These are phyloP conservation scores for Drosophila pseudotakahashii DNA, from an alignment of 2,888 invertebrate genomes.

Conservation along the genomic window DNA sequence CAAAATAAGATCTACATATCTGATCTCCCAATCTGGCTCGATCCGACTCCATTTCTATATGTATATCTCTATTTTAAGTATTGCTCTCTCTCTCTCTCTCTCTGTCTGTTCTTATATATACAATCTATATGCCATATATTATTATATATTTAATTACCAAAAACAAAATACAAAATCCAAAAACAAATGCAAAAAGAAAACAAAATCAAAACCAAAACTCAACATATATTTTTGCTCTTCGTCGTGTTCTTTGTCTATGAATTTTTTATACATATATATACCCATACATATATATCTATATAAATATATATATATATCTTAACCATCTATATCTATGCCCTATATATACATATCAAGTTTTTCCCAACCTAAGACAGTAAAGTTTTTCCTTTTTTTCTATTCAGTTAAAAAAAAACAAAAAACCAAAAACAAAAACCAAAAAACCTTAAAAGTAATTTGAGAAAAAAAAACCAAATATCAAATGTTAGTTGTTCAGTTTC, in stretches of 20 bases:
- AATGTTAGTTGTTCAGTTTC: constrained; percentile 53
- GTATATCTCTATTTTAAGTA: constrained; percentile 50
- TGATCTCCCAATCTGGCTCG: constrained; percentile 31
- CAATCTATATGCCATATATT: constrained; percentile 29
- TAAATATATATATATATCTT: constrained; percentile 36
- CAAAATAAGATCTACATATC: constrained; percentile 7
- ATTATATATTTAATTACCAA: constrained; percentile 29
- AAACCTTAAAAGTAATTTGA: constrained; percentile 17
- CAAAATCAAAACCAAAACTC: constrained; percentile 72
- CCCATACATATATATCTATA: constrained; percentile 37
- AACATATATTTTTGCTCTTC: constrained; percentile 83
- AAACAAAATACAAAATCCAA: constrained; percentile 44
- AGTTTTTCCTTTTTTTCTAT: constrained; percentile 28
- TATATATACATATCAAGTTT: constrained; percentile 29
- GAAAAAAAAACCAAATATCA: constrained; percentile 12
- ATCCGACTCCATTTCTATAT: constrained; percentile 38
- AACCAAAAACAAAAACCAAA: neutral
- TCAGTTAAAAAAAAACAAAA: constrained; percentile 20
- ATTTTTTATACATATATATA: constrained; percentile 64
- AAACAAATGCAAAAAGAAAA: constrained; percentile 61
- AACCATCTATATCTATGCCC: constrained; percentile 36
- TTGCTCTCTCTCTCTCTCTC: constrained; percentile 54
- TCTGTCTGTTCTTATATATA: constrained; percentile 55
- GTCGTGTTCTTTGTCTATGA: constrained; percentile 84
- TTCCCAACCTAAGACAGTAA: constrained; percentile 20